These are phyloP conservation scores for Agrenia bidenticulata DNA, from an alignment of 2,888 invertebrate genomes.

Conservation along the genomic window DNA sequence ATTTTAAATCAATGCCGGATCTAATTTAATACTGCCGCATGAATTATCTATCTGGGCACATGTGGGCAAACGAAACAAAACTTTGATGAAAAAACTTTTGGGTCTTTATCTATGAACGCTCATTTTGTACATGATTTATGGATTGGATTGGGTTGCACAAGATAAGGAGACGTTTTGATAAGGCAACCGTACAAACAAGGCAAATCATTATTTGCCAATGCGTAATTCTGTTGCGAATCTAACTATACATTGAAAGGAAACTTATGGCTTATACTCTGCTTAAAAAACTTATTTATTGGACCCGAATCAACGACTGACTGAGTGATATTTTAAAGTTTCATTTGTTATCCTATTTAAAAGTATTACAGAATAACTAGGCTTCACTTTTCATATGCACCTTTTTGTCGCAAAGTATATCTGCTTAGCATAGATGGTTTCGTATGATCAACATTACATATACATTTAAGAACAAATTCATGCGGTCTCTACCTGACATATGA, in stretches of 20 bases:
- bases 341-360: not conserved
- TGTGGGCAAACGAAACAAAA: conserved; percentile 10
- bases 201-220: conserved; percentile 12
- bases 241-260: conserved; percentile 6
- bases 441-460: too few species aligned
- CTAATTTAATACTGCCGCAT: too few species aligned
- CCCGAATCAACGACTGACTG: not conserved
- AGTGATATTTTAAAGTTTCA: not conserved
- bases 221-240: conserved; percentile 14
- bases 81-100: not conserved
- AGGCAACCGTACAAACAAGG: conserved; percentile 9
- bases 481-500: not conserved
- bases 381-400: too few species aligned
- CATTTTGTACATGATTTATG: conserved; percentile 11
- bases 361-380: too few species aligned
- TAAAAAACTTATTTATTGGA: not conserved
- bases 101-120: not conserved
- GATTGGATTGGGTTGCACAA: conserved; percentile 22
- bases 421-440: too few species aligned
- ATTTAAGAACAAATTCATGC: too few species aligned
- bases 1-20: too few species aligned
- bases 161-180: conserved; percentile 19
- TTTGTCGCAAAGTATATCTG: too few species aligned
- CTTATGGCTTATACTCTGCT: too few species aligned
- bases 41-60: too few species aligned